A percentile compares a stretch with the other conserved stretches of the same genome.
These are phyloP conservation scores for Bombus breviceps DNA, from an alignment of 1,140 invertebrate species.

Conservation along the genomic window DNA sequence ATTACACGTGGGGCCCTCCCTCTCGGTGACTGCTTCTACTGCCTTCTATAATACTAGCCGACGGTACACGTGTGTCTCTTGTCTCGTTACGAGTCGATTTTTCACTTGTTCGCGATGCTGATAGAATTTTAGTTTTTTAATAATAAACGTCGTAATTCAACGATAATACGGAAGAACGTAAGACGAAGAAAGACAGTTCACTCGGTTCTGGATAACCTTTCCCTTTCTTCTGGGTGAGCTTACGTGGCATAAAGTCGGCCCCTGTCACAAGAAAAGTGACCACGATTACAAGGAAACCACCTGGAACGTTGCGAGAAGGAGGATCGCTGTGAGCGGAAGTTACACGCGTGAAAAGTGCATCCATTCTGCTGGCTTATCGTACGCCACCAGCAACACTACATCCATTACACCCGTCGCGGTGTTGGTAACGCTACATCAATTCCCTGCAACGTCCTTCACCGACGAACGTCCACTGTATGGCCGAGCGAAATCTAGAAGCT, in stretches of 20 bases:
- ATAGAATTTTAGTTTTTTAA: neutral
- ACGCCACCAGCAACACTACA: constrained; percentile 48
- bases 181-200: neutral
- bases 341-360: constrained; percentile 56
- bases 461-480: neutral
- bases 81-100: constrained; percentile 9
- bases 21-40: neutral
- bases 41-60: neutral
- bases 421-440: constrained; percentile 56
- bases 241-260: neutral
- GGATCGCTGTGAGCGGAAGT: constrained; percentile 41
- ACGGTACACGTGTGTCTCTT: neutral
- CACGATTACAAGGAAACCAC: constrained; percentile 38
- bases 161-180: neutral
- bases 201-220: neutral
- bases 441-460: constrained; percentile 39
- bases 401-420: constrained; percentile 44
- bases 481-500: constrained; percentile 34
- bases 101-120: neutral
- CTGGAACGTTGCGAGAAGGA: constrained; percentile 9
- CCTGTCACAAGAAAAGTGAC: constrained; percentile 42
- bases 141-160: neutral
- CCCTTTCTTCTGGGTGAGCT: neutral
- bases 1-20: neutral
- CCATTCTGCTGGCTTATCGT: constrained; percentile 49